Evolutionary conservation across 2,797 vertebrate species (phyloP), one percentile per base, ranked within the genome.

Genomic region (Hypotaenidia okinawae): DNA sequence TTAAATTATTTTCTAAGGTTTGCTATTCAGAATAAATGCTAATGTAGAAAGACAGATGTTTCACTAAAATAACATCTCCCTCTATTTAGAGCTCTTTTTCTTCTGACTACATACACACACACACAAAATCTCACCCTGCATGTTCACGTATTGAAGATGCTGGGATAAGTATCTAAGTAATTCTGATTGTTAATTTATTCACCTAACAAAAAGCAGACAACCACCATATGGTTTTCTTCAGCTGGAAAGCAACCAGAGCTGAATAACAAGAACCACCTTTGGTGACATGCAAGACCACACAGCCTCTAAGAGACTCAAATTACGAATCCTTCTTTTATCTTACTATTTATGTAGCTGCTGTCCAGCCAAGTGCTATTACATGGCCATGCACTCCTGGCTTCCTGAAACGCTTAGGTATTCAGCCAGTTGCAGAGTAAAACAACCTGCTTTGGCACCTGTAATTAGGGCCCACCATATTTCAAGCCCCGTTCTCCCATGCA

Each of bases 61-160:
- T 72, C 81, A 90, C 32, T 54, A 82, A 93, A 82, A 58, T 39
- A 75, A 47, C 37, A 32, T 33, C 22, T 54, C 49, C 59, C 74
- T 92, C 84, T 27, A 69, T 32, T 90, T 78, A 57, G 64, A 75
- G 55, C 22, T 85, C 19, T 84, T 95, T 94, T 92, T 79, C 37
- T 76, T 84, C 83, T 73, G n/a, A 75, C 55, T 63, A 24, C 32
- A 49, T 16, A 69, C 0, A 72, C 0, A 25, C n/a, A 52, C 25
- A 52, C 49, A 76, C 47, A 82, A 62, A 59, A 59, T 39, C 49
- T 83, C 79, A 80, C 32, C 54, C 61, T 61, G 22, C 35, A 52
- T n/a, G 18, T 45, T 78, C 61, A 12, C 1, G 5, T 25, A 54
- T 3, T 32, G n/a, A 81, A 86, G 75, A 80, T 2, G 8, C 23